phyloP scores from a whole-genome alignment of 1,140 invertebrate species.

The Drosophila sp. region DNA sequence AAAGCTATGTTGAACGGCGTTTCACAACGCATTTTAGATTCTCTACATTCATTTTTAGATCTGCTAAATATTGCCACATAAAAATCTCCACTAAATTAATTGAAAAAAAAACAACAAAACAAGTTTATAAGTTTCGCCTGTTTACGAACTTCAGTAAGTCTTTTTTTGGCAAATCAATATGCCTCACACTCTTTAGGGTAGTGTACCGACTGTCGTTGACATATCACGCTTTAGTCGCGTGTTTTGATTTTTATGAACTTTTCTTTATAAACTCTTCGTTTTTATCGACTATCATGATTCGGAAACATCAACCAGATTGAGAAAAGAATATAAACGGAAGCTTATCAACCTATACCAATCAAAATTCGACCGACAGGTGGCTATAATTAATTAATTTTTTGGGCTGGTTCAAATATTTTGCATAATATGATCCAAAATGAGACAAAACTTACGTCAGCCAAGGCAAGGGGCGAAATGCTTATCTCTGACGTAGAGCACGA shows the following conservation, averaged over 20 bases:
- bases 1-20: not conserved
- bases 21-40: not conserved
- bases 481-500: conserved; percentile 51
- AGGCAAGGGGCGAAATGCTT: conserved; percentile 27
- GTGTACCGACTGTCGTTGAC: conserved; percentile 8
- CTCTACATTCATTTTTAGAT: not conserved
- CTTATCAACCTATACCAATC: conserved; percentile 33
- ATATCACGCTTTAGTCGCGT: conserved; percentile 54
- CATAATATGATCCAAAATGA: conserved; percentile 21
- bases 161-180: not conserved
- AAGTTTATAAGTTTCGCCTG: too few species aligned
- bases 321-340: not conserved
- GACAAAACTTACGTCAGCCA: conserved; percentile 38
- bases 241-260: conserved; percentile 39
- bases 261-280: conserved; percentile 27
- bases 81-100: too few species aligned
- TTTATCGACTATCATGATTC: conserved; percentile 42
- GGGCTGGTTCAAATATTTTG: conserved; percentile 11
- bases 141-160: too few species aligned
- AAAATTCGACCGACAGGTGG: conserved; percentile 29
- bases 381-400: conserved; percentile 49
- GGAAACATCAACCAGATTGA: conserved; percentile 21
- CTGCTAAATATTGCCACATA: too few species aligned
- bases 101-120: too few species aligned
- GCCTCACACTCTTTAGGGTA: not conserved